phyloP scores from a whole-genome alignment of 2,797 vertebrate species.

The Fistularia tabacaria region DNA sequence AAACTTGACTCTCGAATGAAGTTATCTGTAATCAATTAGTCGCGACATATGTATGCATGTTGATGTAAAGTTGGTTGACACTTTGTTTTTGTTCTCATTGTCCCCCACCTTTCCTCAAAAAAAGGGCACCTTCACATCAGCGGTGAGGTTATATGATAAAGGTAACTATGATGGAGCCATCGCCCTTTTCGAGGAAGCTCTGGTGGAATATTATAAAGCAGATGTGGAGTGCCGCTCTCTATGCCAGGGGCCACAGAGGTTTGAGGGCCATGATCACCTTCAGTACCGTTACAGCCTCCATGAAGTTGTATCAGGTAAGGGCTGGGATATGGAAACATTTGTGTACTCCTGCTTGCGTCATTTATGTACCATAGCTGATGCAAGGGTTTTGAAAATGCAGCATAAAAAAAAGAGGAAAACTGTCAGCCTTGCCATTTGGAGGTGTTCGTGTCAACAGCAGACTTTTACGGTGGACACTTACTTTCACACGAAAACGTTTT shows the following conservation, averaged over 20 bases:
- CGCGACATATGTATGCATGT: too few relatives aligned
- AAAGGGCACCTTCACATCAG: constrained; percentile 83
- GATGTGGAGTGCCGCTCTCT: constrained; percentile 86
- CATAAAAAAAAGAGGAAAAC: too few relatives aligned
- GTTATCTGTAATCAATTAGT: too few relatives aligned
- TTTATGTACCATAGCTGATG: too few relatives aligned
- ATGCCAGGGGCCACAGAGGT: constrained; percentile 87
- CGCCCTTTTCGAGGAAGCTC: constrained; percentile 81
- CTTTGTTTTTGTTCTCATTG: constrained; percentile 1
- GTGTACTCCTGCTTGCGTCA: too few relatives aligned
- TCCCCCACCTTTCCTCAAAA: constrained; percentile 5
- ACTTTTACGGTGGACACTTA: too few relatives aligned
- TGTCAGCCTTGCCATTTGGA: too few relatives aligned
- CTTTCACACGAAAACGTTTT: too few relatives aligned
- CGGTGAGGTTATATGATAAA: constrained; percentile 81
- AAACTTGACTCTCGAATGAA: too few relatives aligned
- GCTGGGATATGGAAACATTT: neutral
- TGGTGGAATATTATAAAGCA: constrained; percentile 82
- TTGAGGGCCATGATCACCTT: constrained; percentile 84
- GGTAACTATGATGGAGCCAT: constrained; percentile 78
- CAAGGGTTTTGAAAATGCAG: too few relatives aligned
- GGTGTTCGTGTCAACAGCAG: too few relatives aligned
- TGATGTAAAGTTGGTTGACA: neutral
- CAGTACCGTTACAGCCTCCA: constrained; percentile 84
- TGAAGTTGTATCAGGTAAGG: constrained; percentile 89